Evolutionary conservation across 2,888 invertebrate genomes (phyloP), one percentile per base, ranked within the genome.

Genomic region (Pristionchus maxplancki): DNA sequence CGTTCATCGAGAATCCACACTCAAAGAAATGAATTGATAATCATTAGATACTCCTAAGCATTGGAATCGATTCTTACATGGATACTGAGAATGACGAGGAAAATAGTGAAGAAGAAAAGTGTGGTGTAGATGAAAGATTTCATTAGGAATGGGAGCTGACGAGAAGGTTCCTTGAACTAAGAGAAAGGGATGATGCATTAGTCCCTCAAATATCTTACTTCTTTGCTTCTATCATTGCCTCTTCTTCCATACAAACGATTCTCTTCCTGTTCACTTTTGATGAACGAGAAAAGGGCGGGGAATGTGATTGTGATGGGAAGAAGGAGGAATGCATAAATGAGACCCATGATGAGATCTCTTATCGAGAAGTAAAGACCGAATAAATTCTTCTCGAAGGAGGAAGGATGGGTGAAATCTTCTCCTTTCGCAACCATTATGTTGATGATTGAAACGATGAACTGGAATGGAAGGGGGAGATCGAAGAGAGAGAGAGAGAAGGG

Each of bases 1-100:
- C 89, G 64, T 89, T 88, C 74, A 90, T 84, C 40, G 87, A 85
- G 84, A 91, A 89, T 34, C 90, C 89, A 20, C 50, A 28, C 89
- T 89, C 84, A 89, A 89, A 83, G 3, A 28, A 24, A 40, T 0
- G 31, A 84, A 40, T 62, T 84, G 1, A 48, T 37, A 4, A n/a
- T 87, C n/a, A n/a, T n/a, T n/a, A n/a, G n/a, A n/a, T n/a, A 34
- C 6, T 67, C 34, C 31, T 67, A 44, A 17, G 2, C 13, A 64
- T 20, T n/a, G n/a, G n/a, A 34, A 24, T 13, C 44, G 13, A 48
- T 17, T 17, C 85, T 37, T 85, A 87, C 87, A 31, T 87, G 87
- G 1, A 87, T 28, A 20, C 15, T 48, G 48, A 71, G 20, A 11
- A 50, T 15, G 17, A 71, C 1, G 4, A 87, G 34, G 2, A 67